Conservation (phyloP, 2,888 invertebrate genomes). For the Norana najaformis region DNA sequence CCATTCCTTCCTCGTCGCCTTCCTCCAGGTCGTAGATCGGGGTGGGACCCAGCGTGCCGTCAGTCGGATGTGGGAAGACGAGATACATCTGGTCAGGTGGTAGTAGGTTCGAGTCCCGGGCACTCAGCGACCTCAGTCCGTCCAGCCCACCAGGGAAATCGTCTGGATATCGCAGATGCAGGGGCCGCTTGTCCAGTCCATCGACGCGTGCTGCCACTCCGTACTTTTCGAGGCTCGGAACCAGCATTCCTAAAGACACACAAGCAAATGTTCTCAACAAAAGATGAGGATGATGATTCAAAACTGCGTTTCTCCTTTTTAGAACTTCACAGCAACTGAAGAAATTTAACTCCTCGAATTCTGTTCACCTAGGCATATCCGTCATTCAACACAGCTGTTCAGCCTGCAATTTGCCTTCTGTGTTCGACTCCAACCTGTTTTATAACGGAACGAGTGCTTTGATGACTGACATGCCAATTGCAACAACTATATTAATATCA, state of each 20-base stretch:
- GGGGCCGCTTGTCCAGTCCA: slow-evolving; percentile 2
- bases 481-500: too few relatives aligned
- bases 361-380: too few relatives aligned
- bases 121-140: background rate
- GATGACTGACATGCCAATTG: too few relatives aligned
- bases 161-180: background rate
- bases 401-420: too few relatives aligned
- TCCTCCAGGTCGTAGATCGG: background rate
- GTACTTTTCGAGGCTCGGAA: slow-evolving; percentile 36
- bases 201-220: slow-evolving; percentile 30
- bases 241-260: background rate
- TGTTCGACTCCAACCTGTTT: too few relatives aligned
- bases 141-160: background rate
- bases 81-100: background rate
- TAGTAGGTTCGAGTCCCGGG: background rate
- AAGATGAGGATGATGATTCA: background rate
- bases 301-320: too few relatives aligned
- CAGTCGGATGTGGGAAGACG: background rate
- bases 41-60: background rate
- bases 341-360: too few relatives aligned
- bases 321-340: too few relatives aligned
- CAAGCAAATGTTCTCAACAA: background rate
- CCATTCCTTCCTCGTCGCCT: background rate
- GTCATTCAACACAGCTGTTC: too few relatives aligned
- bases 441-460: too few relatives aligned